phyloP scores from a whole-genome alignment of 2,113 vertebrate genomes.

The Sinocyclocheilus rhinocerous region DNA sequence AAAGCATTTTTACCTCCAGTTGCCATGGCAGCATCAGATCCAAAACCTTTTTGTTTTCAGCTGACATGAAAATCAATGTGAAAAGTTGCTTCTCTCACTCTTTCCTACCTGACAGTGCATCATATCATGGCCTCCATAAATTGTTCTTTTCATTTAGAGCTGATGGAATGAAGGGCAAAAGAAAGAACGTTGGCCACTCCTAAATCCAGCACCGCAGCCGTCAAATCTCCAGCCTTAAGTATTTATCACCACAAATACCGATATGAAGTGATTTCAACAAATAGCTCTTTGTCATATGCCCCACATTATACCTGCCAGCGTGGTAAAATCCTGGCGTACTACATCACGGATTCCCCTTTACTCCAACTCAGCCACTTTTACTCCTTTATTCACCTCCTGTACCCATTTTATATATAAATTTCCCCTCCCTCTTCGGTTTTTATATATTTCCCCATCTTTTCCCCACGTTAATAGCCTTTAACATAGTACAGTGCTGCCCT shows the following conservation, averaged over 20 bases:
- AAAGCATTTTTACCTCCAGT: constrained; percentile 34
- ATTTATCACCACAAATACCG: constrained; percentile 20
- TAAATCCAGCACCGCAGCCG: constrained; percentile 5
- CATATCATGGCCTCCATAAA: constrained; percentile 43
- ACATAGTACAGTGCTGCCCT: constrained; percentile 58
- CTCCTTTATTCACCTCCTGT: neutral
- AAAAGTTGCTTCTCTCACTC: constrained; percentile 37
- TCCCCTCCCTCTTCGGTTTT: neutral
- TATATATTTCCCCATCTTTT: constrained; percentile 23
- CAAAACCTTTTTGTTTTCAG: constrained; percentile 31
- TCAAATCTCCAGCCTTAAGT: constrained; percentile 9
- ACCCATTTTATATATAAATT: neutral
- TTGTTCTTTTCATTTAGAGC: constrained; percentile 28
- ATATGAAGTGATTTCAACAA: constrained; percentile 38
- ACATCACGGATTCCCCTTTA: constrained; percentile 19
- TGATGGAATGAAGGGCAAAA: neutral
- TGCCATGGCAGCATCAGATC: constrained; percentile 33
- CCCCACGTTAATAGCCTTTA: constrained; percentile 59
- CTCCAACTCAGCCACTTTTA: neutral
- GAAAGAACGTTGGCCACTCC: neutral
- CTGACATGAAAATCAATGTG: constrained; percentile 51
- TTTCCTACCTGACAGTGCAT: constrained; percentile 38
- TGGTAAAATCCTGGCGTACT: neutral
- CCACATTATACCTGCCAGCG: constrained; percentile 4
- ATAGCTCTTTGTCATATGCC: neutral